phyloP scores from a whole-genome alignment of 2,113 vertebrate species.

The Pholis gunnellus region DNA sequence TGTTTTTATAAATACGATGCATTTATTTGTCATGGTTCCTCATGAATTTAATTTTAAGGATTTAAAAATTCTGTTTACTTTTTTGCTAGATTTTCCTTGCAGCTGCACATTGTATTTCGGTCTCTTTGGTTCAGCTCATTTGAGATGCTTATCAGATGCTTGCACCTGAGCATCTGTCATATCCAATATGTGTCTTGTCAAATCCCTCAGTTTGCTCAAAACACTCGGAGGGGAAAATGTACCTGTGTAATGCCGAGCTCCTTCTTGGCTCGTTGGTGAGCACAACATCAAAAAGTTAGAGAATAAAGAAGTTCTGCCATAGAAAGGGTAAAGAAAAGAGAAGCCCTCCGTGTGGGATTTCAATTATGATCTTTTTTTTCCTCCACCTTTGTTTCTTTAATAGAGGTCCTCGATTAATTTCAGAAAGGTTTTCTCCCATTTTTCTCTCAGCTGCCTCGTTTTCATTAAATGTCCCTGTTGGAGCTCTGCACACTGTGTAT shows the following conservation, averaged over 20 bases:
- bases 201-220: constrained; percentile 49
- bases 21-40: constrained; percentile 30
- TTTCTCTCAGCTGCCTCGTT: constrained; percentile 68
- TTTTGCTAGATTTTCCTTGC: constrained; percentile 25
- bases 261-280: constrained; percentile 30
- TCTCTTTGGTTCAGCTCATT: constrained; percentile 47
- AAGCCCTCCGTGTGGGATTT: constrained; percentile 68
- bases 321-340: constrained; percentile 58
- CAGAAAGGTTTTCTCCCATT: constrained; percentile 67
- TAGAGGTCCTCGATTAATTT: constrained; percentile 76
- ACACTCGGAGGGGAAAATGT: constrained; percentile 17
- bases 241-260: constrained; percentile 40
- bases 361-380: constrained; percentile 67
- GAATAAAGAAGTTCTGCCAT: constrained; percentile 53
- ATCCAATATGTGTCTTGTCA: constrained; percentile 49
- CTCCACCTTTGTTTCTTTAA: constrained; percentile 75
- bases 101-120: constrained; percentile 43
- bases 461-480: constrained; percentile 79
- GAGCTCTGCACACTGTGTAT: constrained; percentile 64
- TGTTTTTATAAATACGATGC: constrained; percentile 22
- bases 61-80: constrained; percentile 43
- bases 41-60: constrained; percentile 40
- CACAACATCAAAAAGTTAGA: constrained; percentile 55
- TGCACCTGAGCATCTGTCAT: constrained; percentile 59
- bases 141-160: constrained; percentile 51